Base-by-base conservation (phyloP, 2,888 invertebrate genomes). In the Eumacrocentrus americanus region DNA sequence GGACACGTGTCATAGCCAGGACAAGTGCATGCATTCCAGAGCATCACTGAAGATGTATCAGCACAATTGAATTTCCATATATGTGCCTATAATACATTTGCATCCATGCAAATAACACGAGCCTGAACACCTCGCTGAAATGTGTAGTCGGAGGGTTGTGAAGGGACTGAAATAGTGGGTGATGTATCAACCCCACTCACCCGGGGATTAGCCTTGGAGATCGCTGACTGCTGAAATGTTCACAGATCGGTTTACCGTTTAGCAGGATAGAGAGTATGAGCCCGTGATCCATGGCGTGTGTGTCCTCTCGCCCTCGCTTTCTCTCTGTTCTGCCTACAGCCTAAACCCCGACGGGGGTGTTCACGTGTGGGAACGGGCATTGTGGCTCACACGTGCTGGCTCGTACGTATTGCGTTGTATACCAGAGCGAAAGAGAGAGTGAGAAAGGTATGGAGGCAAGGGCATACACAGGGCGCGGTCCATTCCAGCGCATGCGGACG, bases 381-480 rank as follows among this genome's bases (percentile, higher is more conserved):
- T 86, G 80, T 84, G 83, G 81, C 77, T 81, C 84, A 83, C 85
- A 85, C 84, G 77, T 77, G 79, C 84, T 83, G 83, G 83, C 83
- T 83, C 83, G 55, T 57, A 64, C 54, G 59, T 48, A 64, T 61
- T 64, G 65, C 56, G 61, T 62, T 53, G 62, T 48, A 58, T 50
- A 37, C 34, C 5, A 46, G 40, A 47, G 59, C 23, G 16, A 42
- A n/a, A 38, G 34, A 37, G 50, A 60, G 35, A 50, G 56, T 37
- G 34, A 40, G 29, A 50, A 42, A 51, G 64, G 42, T 42, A 42
- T 2, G 37, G 68, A 68, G 72, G 70, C 69, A 71, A 73, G 72
- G 72, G 70, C 73, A 70, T 9, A n/a, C 51, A 63, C 70, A 73
- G 75, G 75, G 75, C 74, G 75, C 75, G 75, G 75, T 72, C 75